Base-by-base conservation (phyloP, 2,888 invertebrate species). In the Rhimphoctona megacephalus region DNA sequence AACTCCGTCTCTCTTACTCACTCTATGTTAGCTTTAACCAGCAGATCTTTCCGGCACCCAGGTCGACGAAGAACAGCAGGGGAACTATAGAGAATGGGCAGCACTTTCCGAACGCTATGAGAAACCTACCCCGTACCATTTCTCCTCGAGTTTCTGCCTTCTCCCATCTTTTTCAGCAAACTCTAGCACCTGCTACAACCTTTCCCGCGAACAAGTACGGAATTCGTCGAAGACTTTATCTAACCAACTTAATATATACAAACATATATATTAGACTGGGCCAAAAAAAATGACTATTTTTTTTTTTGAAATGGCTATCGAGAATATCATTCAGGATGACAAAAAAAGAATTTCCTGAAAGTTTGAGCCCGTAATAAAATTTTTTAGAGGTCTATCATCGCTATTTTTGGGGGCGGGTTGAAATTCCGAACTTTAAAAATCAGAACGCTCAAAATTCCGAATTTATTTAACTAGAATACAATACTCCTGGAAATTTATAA, bases 171-270 rank as follows among this genome's bases (percentile, higher is more conserved):
- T 52, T 83, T 76, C 11, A 36, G 80, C 80, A 81, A 80, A 81
- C 70, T 80, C 76, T 72, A 57, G 77, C 86, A 86, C 83, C 86
- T 86, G 86, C 72, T 83, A 72, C 86, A 83, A 66, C 67, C 43
- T 76, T 81, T 30, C 17, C 61, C 66, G 52, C 74, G 52, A 36
- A 81, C 66, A 43, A 72, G 72, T 57, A 76, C n/a, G n/a, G 81
- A 80, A 76, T 49, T 79, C 83, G 64, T 83, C 70, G 8, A 14
- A 39, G 74, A 83, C 67, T 77, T 70, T 43, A 81, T 81, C 66
- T 77, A 66, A 86, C 80, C 83, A 49, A 36, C 74, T n/a, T 25
- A 36, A 39, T 78, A 78, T 69, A 54, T 22, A 49, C 49, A 46
- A 0, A n/a, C 17, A 11, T 70, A 43, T 36, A 43, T 64, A n/a